Evolutionary conservation across 2,797 vertebrate species (phyloP), one percentile per base, ranked within the genome.

Genomic region (Anas flavirostris): DNA sequence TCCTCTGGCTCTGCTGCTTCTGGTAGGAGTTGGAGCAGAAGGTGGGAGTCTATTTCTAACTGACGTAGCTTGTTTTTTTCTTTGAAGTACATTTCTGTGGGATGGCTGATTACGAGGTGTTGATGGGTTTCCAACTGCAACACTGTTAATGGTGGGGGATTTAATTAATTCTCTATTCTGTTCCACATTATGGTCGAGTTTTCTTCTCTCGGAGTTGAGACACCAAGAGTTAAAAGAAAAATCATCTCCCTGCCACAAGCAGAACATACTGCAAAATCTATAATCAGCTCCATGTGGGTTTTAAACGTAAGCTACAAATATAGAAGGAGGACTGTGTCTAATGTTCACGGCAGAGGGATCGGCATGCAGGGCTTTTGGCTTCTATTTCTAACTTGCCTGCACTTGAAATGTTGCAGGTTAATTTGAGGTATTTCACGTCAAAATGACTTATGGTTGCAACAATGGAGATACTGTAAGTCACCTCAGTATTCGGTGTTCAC

Each of bases 221-320:
- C 56, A 95, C 11, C 60, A 94, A 96, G 96, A 94, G 96, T 96
- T 97, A 97, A 95, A 95, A 74, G 85, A 41, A 88, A 94, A 96
- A 79, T 60, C 63, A 41, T 86, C 90, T 44, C 5, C 22, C 82
- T 91, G 87, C 94, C 80, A 93, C 64, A 41, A 93, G 90, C 68
- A 86, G 95, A 96, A 95, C 90, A n/a, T 92, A 80, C 96, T 84
- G 88, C 91, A 86, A 53, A 35, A 77, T 92, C 92, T 95, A 95
- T 94, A 96, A 96, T 93, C 90, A 70, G 95, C 67, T 95, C 95
- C 91, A 95, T 90, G 95, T 96, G 94, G 96, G 93, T 95, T 96
- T 97, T 63, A 59, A 93, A 95, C 16, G 74, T 95, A 96, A 96
- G 90, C 59, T 88, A 79, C 92, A 77, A 79, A 94, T 92, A 91